Percentiles rank a stretch among this genome's conserved stretches.
These are phyloP conservation scores for Sandelia bainsii DNA, from an alignment of 2,797 vertebrate genomes.

Conservation along the genomic window DNA sequence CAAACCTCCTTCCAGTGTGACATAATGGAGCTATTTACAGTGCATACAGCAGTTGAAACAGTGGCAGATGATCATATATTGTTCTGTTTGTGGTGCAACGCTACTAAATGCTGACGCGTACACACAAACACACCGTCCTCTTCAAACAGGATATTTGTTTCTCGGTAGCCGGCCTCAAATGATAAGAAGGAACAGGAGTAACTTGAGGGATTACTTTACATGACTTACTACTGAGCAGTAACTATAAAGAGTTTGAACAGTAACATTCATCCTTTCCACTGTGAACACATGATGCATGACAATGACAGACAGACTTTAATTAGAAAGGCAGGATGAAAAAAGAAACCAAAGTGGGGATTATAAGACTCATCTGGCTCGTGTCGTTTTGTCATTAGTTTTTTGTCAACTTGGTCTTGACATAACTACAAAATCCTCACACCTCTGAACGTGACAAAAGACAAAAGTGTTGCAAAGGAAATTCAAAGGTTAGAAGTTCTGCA, in stretches of 20 bases:
- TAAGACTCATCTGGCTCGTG: background rate
- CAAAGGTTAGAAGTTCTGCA: too few relatives aligned
- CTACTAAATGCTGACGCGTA: background rate
- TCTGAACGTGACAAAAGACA: background rate
- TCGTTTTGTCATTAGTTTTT: background rate
- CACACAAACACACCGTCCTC: background rate
- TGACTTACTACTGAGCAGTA: background rate
- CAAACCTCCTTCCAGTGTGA: slow-evolving; percentile 33
- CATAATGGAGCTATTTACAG: slow-evolving; percentile 50
- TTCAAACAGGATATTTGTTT: slow-evolving; percentile 41
- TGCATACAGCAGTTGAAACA: slow-evolving; percentile 13
- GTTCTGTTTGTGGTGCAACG: slow-evolving; percentile 42
- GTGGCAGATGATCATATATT: slow-evolving; percentile 44
- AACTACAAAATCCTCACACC: background rate
- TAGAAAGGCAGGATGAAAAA: slow-evolving; percentile 29
- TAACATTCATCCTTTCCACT: slow-evolving; percentile 32
- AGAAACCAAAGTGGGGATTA: background rate
- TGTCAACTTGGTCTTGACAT: too few relatives aligned
- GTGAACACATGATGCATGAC: slow-evolving; percentile 35
- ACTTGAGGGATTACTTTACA: background rate
- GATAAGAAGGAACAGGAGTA: slow-evolving; percentile 4
- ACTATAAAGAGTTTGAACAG: background rate
- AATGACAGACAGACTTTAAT: slow-evolving; percentile 16
- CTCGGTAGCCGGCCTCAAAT: background rate
- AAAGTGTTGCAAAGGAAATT: too few relatives aligned